Conservation (phyloP, 2,113 vertebrate species). For the Himantopus leucocephalus region DNA sequence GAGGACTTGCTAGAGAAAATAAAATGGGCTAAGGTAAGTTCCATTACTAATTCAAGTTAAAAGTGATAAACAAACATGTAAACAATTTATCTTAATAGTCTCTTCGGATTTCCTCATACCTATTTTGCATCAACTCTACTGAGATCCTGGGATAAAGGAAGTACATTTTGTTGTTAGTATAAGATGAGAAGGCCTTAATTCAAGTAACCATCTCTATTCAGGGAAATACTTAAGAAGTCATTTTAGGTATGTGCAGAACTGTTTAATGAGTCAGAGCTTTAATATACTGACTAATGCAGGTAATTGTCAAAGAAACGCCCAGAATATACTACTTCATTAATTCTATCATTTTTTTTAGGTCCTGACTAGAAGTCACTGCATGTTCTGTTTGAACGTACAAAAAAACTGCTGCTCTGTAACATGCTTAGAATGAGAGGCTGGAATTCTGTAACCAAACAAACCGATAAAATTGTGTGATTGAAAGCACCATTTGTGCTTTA, state of each 20-base stretch:
- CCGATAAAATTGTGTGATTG: rapidly evolving
- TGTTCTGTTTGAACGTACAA: neutral
- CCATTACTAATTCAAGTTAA: neutral
- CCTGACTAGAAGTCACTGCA: neutral
- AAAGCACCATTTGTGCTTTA: neutral
- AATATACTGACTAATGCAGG: neutral
- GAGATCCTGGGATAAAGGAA: neutral
- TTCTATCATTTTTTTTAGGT: neutral
- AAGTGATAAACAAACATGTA: neutral
- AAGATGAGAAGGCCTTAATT: neutral
- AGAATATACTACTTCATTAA: neutral
- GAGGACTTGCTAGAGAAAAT: slow-evolving; percentile 88
- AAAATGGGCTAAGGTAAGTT: slow-evolving; percentile 86
- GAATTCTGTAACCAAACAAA: neutral
- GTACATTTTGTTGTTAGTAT: neutral
- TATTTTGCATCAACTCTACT: neutral
- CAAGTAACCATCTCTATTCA: neutral
- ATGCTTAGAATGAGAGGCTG: neutral
- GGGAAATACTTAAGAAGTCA: neutral
- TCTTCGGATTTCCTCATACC: neutral
- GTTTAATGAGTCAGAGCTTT: neutral
- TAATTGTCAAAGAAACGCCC: neutral
- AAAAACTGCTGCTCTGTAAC: neutral
- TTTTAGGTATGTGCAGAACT: neutral
- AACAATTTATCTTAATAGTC: neutral